Conservation (phyloP, 2,797 vertebrate genomes). For the Semaprochilodus insignis region DNA sequence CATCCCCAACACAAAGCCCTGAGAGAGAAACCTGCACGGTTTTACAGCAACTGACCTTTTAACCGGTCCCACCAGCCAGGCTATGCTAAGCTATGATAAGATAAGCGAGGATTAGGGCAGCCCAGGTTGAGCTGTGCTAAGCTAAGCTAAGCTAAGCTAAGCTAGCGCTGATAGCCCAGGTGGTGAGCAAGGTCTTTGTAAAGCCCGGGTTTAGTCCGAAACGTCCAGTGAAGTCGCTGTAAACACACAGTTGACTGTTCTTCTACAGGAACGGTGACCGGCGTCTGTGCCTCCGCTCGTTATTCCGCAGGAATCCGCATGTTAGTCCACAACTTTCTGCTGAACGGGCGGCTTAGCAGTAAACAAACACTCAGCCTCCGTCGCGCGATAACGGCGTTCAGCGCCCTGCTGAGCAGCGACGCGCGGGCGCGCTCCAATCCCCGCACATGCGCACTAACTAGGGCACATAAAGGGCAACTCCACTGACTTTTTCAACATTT, state of each 20-base stretch:
- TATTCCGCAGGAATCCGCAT: neutral
- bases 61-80: too few relatives aligned
- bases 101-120: too few relatives aligned
- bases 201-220: too few relatives aligned
- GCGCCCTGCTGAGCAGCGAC: too few relatives aligned
- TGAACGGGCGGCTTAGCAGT: neutral
- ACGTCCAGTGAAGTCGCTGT: too few relatives aligned
- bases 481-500: too few relatives aligned
- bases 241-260: neutral
- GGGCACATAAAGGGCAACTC: neutral
- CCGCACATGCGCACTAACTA: neutral
- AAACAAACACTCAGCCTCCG: constrained; percentile 36
- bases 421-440: neutral
- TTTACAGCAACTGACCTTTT: too few relatives aligned
- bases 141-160: constrained; percentile 2
- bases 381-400: constrained; percentile 1
- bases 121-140: neutral
- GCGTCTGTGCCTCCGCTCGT: neutral
- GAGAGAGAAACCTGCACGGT: too few relatives aligned
- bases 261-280: neutral
- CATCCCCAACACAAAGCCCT: too few relatives aligned
- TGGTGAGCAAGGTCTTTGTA: too few relatives aligned
- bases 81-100: neutral
- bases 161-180: neutral
- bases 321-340: neutral